A percentile compares a stretch with the other conserved stretches of the same genome.
Evolutionary conservation across 2,797 vertebrate genomes (phyloP).

Genomic region (Paedocypris micromegethes): DNA sequence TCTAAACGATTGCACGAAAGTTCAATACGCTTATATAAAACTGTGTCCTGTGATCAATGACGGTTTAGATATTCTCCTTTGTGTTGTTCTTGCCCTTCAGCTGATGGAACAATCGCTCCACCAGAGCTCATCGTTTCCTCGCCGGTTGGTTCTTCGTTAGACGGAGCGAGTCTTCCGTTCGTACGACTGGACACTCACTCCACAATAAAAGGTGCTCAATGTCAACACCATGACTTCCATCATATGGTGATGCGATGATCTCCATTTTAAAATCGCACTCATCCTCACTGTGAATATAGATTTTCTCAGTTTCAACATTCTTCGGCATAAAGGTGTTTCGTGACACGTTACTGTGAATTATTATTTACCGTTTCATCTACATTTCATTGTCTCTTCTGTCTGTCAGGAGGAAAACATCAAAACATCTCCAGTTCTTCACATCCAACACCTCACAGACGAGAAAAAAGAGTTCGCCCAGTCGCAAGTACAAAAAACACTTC

Average conservation of each 20-base stretch:
- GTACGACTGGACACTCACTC: constrained; percentile 38
- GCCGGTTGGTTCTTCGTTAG: constrained; percentile 61
- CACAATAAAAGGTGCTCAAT: constrained; percentile 50
- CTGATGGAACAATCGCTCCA: constrained; percentile 53
- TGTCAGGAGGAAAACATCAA: constrained; percentile 21
- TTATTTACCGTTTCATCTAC: neutral
- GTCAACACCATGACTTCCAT: no score
- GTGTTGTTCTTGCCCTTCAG: constrained; percentile 46
- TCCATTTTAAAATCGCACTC: no score
- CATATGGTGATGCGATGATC: no score
- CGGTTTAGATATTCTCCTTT: neutral
- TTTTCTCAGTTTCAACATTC: no score
- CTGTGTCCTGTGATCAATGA: neutral
- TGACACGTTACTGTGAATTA: no score
- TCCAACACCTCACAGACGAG: constrained; percentile 1
- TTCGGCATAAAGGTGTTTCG: no score
- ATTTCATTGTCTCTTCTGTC: neutral
- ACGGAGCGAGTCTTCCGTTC: constrained; percentile 48
- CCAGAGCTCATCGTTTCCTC: constrained; percentile 54
- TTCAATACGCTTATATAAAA: neutral
- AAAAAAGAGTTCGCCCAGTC: constrained; percentile 35
- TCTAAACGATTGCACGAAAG: no score
- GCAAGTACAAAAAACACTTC: constrained; percentile 59
- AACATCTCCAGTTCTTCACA: constrained; percentile 31
- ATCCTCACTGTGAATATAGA: no score